These are phyloP conservation scores for Lagopus muta DNA, from an alignment of 2,113 vertebrate species.

Conservation along the genomic window DNA sequence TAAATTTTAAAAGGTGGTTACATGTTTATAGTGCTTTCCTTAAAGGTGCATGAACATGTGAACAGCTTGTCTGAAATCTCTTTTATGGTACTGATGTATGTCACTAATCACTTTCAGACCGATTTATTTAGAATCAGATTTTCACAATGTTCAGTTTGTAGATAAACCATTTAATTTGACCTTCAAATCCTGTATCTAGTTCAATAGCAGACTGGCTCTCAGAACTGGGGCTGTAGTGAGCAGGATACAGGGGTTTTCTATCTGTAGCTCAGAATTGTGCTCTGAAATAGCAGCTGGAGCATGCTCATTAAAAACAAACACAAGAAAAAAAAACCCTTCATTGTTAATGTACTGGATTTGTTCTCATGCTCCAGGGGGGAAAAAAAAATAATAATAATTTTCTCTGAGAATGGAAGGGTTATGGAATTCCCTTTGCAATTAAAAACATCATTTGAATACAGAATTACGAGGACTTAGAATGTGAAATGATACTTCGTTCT, in stretches of 20 bases:
- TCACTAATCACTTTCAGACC: not conserved
- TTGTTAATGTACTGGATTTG: not conserved
- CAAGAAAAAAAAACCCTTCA: not conserved
- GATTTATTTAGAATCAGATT: not conserved
- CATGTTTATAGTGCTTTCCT: not conserved
- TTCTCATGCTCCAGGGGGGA: not conserved
- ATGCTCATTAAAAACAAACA: too few relatives aligned
- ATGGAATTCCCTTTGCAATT: conserved; percentile 34
- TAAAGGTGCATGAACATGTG: not conserved
- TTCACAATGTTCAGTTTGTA: not conserved
- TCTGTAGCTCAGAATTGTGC: not conserved
- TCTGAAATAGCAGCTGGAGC: not conserved
- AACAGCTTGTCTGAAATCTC: not conserved
- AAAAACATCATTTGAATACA: not conserved
- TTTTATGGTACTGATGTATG: not conserved
- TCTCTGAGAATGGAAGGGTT: not conserved
- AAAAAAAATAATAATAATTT: not conserved
- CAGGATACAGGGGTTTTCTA: not conserved
- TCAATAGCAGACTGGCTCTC: not conserved
- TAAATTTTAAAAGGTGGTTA: not conserved
- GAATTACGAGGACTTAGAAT: not conserved
- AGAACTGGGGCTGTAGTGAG: not conserved
- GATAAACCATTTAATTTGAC: not conserved
- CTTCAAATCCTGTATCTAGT: not conserved
- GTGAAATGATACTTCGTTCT: conserved; percentile 19